These are phyloP conservation scores for Ceriagrion tenellum DNA, from an alignment of 2,888 invertebrate genomes.

Conservation along the genomic window DNA sequence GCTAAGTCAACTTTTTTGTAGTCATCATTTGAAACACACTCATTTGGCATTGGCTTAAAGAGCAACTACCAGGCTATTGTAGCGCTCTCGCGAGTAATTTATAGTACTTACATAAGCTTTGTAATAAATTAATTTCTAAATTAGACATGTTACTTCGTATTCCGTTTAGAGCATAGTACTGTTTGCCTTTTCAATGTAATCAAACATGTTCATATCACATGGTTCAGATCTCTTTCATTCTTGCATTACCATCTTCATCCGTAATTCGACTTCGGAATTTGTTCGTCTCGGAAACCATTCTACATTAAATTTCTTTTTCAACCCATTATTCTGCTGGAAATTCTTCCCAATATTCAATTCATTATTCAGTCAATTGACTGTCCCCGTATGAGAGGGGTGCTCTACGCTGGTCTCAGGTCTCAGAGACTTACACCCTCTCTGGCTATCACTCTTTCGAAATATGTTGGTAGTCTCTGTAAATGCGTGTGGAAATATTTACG, in stretches of 20 bases:
- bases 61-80: no score
- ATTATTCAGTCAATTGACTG: slow-evolving; percentile 8
- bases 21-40: no score
- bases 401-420: background rate
- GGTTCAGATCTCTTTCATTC: no score
- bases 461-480: background rate
- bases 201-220: background rate
- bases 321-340: background rate
- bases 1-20: no score
- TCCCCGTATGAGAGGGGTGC: background rate
- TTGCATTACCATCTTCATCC: no score
- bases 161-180: no score
- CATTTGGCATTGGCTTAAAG: no score
- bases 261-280: background rate
- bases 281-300: background rate
- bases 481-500: background rate
- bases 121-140: no score
- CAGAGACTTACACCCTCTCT: background rate
- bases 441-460: background rate
- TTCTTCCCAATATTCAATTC: background rate
- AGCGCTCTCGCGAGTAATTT: no score
- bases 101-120: no score
- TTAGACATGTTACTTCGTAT: no score
- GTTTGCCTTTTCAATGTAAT: no score
- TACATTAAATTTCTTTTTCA: background rate